Conservation (phyloP, 2,797 vertebrate species). For the Silurus lanzhouensis region DNA sequence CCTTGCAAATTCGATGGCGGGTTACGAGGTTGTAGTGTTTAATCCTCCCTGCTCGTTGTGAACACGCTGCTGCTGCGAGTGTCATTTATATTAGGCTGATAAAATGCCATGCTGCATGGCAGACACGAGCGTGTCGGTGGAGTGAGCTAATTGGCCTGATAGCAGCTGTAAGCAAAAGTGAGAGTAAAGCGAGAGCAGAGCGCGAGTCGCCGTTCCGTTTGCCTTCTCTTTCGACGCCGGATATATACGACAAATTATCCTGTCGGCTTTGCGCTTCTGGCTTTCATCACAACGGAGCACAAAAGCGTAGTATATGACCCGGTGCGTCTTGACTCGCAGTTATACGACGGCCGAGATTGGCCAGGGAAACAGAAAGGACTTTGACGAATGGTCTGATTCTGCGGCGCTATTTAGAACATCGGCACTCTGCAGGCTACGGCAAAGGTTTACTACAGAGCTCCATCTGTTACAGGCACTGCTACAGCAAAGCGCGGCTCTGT, state of each 20-base stretch:
- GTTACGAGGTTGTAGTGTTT: slow-evolving; percentile 37
- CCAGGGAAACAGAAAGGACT: neutral
- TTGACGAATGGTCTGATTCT: slow-evolving; percentile 42
- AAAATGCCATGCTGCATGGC: slow-evolving; percentile 24
- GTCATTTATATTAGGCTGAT: slow-evolving; percentile 36
- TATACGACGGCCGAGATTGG: neutral
- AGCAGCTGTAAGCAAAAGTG: slow-evolving; percentile 52
- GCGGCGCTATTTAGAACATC: slow-evolving; percentile 15
- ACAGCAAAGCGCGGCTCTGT: slow-evolving; percentile 18
- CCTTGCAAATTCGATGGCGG: slow-evolving; percentile 24
- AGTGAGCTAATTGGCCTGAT: slow-evolving; percentile 53
- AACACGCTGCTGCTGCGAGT: neutral
- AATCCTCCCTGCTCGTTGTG: slow-evolving; percentile 24
- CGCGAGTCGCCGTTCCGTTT: slow-evolving; percentile 63
- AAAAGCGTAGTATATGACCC: slow-evolving; percentile 40
- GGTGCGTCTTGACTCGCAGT: neutral
- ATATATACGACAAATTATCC: slow-evolving; percentile 55
- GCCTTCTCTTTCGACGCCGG: slow-evolving; percentile 48
- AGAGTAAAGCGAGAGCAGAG: slow-evolving; percentile 36
- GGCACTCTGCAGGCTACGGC: slow-evolving; percentile 3
- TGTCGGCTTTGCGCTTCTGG: slow-evolving; percentile 62
- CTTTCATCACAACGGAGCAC: slow-evolving; percentile 43
- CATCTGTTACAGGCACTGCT: slow-evolving; percentile 18
- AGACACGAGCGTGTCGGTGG: slow-evolving; percentile 1
- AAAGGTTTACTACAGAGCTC: slow-evolving; percentile 42